Conservation (phyloP, 2,113 vertebrate genomes). For the Noturus placidus region DNA sequence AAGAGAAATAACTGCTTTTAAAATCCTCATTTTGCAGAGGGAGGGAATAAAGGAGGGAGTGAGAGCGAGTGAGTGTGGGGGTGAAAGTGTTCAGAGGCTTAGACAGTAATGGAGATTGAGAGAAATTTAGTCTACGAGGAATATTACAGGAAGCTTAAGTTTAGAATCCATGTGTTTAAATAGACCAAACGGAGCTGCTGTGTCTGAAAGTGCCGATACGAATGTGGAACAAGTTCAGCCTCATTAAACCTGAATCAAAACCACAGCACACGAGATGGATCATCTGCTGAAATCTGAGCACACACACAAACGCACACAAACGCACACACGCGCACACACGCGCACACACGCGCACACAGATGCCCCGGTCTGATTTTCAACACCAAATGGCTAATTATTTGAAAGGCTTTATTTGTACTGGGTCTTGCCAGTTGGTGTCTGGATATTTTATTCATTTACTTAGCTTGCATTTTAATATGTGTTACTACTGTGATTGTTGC, state of each 20-base stretch:
- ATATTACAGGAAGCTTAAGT: neutral
- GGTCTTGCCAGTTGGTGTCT: neutral
- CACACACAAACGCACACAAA: neutral
- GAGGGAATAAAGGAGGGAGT: neutral
- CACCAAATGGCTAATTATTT: neutral
- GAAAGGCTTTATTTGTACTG: neutral
- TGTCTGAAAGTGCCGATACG: neutral
- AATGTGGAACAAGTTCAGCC: neutral
- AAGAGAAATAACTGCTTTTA: neutral
- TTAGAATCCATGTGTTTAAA: conserved; percentile 30
- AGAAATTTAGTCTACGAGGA: neutral
- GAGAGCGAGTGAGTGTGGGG: neutral
- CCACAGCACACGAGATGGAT: conserved; percentile 29
- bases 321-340: neutral
- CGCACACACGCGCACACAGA: neutral
- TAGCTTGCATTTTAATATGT: neutral
- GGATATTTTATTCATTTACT: neutral
- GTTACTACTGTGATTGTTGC: neutral
- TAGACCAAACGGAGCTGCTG: neutral
- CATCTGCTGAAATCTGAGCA: neutral
- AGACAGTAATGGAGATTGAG: neutral
- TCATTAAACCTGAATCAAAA: conserved; percentile 22
- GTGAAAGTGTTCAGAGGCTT: neutral
- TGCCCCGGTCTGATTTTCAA: neutral
- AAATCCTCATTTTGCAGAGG: neutral